Evolutionary conservation across 2,113 vertebrate species (phyloP).

Genomic region (Danio rerio): DNA sequence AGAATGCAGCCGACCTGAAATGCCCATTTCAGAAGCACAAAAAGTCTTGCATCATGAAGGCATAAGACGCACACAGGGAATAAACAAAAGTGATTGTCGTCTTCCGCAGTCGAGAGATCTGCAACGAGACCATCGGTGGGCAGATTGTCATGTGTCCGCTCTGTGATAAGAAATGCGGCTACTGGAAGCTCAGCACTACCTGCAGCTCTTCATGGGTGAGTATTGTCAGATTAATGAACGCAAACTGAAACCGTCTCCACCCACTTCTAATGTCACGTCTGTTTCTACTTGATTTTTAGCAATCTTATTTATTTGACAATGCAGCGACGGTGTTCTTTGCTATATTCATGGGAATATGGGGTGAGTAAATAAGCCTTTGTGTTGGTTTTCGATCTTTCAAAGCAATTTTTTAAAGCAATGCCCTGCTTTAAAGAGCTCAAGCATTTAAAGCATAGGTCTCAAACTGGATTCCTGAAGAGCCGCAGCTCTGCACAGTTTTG

Average conservation of each 20-base stretch:
- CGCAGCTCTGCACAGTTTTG: too few relatives aligned
- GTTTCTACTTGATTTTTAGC: constrained; percentile 37
- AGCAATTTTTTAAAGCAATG: too few relatives aligned
- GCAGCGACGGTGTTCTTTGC: constrained; percentile 97
- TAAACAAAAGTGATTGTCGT: constrained; percentile 51
- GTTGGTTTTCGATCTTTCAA: too few relatives aligned
- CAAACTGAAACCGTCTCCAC: background rate
- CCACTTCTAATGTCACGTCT: too few relatives aligned
- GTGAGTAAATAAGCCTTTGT: constrained; percentile 76
- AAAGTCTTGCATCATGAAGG: background rate
- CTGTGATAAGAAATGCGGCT: constrained; percentile 96
- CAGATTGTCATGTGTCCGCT: constrained; percentile 96
- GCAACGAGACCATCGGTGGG: constrained; percentile 80
- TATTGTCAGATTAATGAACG: constrained; percentile 1
- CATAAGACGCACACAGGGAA: background rate
- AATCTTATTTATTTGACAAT: constrained; percentile 93
- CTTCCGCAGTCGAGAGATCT: constrained; percentile 94
- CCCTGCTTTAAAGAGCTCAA: too few relatives aligned
- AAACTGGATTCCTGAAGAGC: too few relatives aligned
- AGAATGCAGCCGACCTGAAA: too few relatives aligned
- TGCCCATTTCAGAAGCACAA: too few relatives aligned
- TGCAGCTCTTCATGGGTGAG: constrained; percentile 85
- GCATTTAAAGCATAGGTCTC: too few relatives aligned
- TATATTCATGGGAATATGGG: constrained; percentile 99
- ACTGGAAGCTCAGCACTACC: constrained; percentile 92